Evolutionary conservation across 2,888 invertebrate genomes (phyloP).

Genomic region (Andrena minutula): DNA sequence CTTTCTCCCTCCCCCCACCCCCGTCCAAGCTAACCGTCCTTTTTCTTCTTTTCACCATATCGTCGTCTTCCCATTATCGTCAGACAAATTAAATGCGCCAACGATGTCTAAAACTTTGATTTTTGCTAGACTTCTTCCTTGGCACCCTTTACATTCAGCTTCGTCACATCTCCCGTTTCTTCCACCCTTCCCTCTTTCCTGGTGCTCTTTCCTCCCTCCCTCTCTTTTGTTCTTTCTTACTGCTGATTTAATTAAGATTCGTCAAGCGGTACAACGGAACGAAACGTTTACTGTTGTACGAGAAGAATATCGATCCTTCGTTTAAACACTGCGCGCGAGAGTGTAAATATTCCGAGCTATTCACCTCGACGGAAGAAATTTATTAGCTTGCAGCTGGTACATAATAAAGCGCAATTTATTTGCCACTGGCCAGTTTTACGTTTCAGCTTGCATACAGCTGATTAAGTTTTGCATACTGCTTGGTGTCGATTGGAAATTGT

Average conservation of each 20-base stretch:
- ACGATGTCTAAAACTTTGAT: slow-evolving; percentile 53
- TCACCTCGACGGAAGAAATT: neutral
- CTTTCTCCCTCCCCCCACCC: slow-evolving; percentile 1
- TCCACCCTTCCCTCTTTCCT: neutral
- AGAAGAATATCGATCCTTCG: slow-evolving; percentile 34
- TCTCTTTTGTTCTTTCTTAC: slow-evolving; percentile 27
- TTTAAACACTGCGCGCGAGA: slow-evolving; percentile 14
- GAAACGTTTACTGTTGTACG: slow-evolving; percentile 39
- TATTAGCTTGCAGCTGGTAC: neutral
- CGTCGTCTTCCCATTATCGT: slow-evolving; percentile 69
- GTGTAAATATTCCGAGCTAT: slow-evolving; percentile 18
- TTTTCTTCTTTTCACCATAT: slow-evolving; percentile 61
- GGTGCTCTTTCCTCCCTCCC: neutral
- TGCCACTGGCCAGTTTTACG: neutral
- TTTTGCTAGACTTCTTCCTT: slow-evolving; percentile 23
- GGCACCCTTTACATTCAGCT: slow-evolving; percentile 41
- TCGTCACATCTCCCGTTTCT: slow-evolving; percentile 15
- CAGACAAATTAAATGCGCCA: slow-evolving; percentile 74
- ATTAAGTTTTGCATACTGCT: neutral
- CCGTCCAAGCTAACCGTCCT: slow-evolving; percentile 31
- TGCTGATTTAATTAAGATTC: slow-evolving; percentile 55
- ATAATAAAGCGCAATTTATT: neutral
- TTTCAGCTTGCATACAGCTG: neutral
- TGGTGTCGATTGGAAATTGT: too few relatives aligned
- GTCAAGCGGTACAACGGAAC: slow-evolving; percentile 17